These are phyloP conservation scores for Drosophila neotestacea DNA, from an alignment of 2,888 invertebrate genomes.

Conservation along the genomic window DNA sequence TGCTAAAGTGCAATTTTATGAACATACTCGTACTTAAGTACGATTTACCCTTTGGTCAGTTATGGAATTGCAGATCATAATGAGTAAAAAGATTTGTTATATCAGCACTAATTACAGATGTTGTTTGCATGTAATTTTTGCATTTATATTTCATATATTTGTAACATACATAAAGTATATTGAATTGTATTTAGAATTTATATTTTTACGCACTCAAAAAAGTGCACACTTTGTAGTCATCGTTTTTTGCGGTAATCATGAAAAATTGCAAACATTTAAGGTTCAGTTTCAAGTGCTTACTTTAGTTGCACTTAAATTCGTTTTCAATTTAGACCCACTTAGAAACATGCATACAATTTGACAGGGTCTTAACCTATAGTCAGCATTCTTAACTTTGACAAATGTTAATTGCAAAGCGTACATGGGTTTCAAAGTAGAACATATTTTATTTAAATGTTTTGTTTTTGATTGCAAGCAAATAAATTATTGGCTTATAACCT, in stretches of 20 bases:
- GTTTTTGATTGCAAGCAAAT: no score
- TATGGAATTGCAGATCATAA: background rate
- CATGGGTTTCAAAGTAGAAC: background rate
- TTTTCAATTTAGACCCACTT: constrained; percentile 3
- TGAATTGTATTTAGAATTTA: no score
- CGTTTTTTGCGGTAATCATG: no score
- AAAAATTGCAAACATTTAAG: background rate
- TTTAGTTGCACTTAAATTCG: background rate
- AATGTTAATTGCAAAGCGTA: background rate
- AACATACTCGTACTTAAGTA: background rate
- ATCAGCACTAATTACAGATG: background rate
- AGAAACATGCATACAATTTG: constrained; percentile 1
- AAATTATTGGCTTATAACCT: no score
- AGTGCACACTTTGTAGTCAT: background rate
- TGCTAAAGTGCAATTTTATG: no score
- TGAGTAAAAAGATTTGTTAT: background rate
- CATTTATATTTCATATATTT: background rate
- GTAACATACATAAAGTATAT: no score
- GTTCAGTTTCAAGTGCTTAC: background rate
- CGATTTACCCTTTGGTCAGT: background rate
- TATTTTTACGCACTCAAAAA: background rate
- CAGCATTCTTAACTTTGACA: constrained; percentile 1
- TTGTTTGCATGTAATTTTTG: background rate
- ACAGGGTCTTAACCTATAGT: constrained; percentile 10
- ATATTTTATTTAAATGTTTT: background rate